Evolutionary conservation across 2,113 vertebrate species (phyloP).

Genomic region (Gambusia holbrooki): DNA sequence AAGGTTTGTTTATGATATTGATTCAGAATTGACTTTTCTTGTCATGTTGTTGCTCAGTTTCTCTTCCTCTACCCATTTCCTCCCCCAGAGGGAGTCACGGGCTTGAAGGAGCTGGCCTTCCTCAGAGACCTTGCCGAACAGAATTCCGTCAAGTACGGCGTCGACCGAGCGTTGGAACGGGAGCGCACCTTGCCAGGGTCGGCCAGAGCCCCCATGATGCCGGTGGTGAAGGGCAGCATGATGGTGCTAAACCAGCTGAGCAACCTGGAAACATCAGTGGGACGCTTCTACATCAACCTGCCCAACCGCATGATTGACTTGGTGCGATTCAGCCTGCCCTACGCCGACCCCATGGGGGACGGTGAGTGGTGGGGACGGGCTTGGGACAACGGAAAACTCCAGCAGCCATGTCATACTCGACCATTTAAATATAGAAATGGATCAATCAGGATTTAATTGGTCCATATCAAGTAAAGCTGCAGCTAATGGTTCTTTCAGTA

Average conservation of each 20-base stretch:
- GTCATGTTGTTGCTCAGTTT: neutral
- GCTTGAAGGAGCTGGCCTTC: conserved; percentile 96
- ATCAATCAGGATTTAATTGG: too few species aligned
- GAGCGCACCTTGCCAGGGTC: conserved; percentile 50
- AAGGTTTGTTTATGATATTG: conserved; percentile 20
- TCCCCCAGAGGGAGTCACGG: conserved; percentile 89
- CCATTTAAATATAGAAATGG: too few species aligned
- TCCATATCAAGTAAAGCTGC: too few species aligned
- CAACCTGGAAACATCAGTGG: conserved; percentile 96
- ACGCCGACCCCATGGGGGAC: conserved; percentile 95
- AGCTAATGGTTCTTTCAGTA: too few species aligned
- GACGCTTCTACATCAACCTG: conserved; percentile 97
- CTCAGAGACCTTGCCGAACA: conserved; percentile 95
- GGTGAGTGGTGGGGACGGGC: conserved; percentile 78
- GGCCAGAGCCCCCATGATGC: conserved; percentile 65
- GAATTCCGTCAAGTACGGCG: conserved; percentile 91
- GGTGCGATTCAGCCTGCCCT: conserved; percentile 94
- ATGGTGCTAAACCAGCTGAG: conserved; percentile 99
- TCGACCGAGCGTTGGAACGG: conserved; percentile 78
- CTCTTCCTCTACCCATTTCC: neutral
- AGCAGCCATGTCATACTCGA: neutral
- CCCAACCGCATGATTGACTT: conserved; percentile 97
- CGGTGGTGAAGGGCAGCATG: conserved; percentile 96
- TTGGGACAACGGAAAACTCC: neutral
- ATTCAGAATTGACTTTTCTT: neutral